Conservation (phyloP, 2,888 invertebrate species). For the Diarsia dahlii region DNA sequence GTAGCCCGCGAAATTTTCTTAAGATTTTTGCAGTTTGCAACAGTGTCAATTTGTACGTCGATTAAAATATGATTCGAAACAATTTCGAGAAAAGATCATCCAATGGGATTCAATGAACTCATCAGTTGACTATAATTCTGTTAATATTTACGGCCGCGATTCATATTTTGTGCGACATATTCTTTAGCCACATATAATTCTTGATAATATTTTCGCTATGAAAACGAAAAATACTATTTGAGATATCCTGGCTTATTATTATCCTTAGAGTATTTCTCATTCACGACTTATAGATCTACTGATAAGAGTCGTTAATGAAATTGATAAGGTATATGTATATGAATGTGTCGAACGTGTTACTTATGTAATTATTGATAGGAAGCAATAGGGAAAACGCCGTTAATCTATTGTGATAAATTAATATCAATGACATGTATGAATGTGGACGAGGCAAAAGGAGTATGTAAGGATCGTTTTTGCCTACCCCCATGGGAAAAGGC, state of each 20-base stretch:
- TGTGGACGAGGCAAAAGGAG: no score
- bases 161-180: not conserved
- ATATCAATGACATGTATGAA: not conserved
- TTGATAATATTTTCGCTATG: not conserved
- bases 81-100: no score
- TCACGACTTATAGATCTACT: not conserved
- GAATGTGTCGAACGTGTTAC: not conserved
- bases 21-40: no score
- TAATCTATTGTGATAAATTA: not conserved
- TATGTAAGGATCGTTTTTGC: no score
- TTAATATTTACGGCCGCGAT: no score
- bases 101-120: no score
- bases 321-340: not conserved
- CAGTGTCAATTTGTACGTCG: no score
- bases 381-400: not conserved
- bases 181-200: not conserved
- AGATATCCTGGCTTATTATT: not conserved
- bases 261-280: not conserved
- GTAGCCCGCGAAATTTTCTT: not conserved
- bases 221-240: not conserved
- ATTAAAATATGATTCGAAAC: no score
- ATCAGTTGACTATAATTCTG: no score
- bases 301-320: constrained; percentile 1
- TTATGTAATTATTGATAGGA: constrained; percentile 11
- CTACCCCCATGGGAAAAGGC: no score